Conservation (phyloP, 2,113 vertebrate species). For the Siphamia tubifer region DNA sequence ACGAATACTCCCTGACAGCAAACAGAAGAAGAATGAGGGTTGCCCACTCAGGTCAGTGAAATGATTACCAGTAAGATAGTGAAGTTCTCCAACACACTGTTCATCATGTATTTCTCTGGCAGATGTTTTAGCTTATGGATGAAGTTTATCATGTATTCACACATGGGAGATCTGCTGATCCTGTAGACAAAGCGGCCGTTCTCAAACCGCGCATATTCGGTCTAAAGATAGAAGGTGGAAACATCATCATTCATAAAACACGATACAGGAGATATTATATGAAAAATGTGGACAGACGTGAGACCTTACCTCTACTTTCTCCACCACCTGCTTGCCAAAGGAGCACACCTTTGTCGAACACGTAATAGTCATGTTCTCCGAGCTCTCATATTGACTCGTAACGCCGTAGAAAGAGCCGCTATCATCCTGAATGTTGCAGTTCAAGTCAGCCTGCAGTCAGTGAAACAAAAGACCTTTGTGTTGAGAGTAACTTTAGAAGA, state of each 20-base stretch:
- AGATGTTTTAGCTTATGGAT: slow-evolving; percentile 99
- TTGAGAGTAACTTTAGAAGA: too few relatives aligned
- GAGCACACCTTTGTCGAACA: slow-evolving; percentile 99
- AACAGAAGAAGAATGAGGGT: slow-evolving; percentile 15
- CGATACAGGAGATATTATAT: too few relatives aligned
- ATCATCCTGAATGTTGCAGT: slow-evolving; percentile 97
- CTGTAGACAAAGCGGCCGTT: slow-evolving; percentile 97
- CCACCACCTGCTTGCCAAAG: slow-evolving; percentile 99
- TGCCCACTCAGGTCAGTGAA: slow-evolving; percentile 20
- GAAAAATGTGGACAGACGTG: neutral
- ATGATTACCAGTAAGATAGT: slow-evolving; percentile 95
- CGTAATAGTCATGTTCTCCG: slow-evolving; percentile 99
- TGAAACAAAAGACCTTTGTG: neutral
- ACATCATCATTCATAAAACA: neutral
- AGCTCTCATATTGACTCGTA: slow-evolving; percentile 97
- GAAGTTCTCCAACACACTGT: slow-evolving; percentile 99
- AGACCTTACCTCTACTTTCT: slow-evolving; percentile 95
- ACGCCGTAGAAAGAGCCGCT: slow-evolving; percentile 95
- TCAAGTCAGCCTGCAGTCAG: slow-evolving; percentile 90
- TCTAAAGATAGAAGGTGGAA: slow-evolving; percentile 73
- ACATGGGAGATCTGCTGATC: slow-evolving; percentile 99
- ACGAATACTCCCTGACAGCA: slow-evolving; percentile 35
- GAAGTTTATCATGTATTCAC: slow-evolving; percentile 99
- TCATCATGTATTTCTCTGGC: slow-evolving; percentile 99
- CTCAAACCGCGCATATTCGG: slow-evolving; percentile 98